Evolutionary conservation across 2,797 vertebrate genomes (phyloP), one percentile per base, ranked within the genome.

Genomic region (Sebastes minor): DNA sequence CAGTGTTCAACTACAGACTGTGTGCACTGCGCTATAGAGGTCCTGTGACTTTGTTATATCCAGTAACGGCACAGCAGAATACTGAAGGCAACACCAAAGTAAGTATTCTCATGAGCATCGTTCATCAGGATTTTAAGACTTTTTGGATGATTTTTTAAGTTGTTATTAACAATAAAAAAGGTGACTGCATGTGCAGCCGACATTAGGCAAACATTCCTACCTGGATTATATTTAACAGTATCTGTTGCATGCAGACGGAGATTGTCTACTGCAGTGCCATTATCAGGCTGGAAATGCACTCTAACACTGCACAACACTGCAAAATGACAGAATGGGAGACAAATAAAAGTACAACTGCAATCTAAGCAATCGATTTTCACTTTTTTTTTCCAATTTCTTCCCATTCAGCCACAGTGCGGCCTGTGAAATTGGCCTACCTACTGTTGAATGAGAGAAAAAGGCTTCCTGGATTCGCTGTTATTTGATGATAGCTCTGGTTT

Each of bases 291-390:
- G 91, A 94, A 94, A 94, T 94, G 35, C 61, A 84, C 94, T 94
- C 91, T 93, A 95, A 95, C 84, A 72, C 92, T 78, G 81, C 89
- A 91, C 90, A 93, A 87, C 90, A 81, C 91, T 91, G 93, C 92
- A 92, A 93, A 92, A 95, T 92, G 92, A 96, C 92, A 95, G 94
- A 93, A 92, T 93, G 91, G 82, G 86, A 95, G 91, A 95, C 91
- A 94, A 96, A 95, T 96, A 97, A 96, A 97, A 97, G 88, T 95
- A 96, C 95, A 95, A 95, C 90, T 94, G 95, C 94, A 95, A 95
- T 93, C 95, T 95, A 93, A 92, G 91, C 95, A 96, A 97, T 97
- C 91, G 92, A 97, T 98, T 98, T 97, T 96, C 94, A 94, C 93
- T 91, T 20, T 94, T 96, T 93, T 95, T 95, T 85, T 71, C 95